phyloP scores from a whole-genome alignment of 1,140 invertebrate species.

The Cydia strobilella region DNA sequence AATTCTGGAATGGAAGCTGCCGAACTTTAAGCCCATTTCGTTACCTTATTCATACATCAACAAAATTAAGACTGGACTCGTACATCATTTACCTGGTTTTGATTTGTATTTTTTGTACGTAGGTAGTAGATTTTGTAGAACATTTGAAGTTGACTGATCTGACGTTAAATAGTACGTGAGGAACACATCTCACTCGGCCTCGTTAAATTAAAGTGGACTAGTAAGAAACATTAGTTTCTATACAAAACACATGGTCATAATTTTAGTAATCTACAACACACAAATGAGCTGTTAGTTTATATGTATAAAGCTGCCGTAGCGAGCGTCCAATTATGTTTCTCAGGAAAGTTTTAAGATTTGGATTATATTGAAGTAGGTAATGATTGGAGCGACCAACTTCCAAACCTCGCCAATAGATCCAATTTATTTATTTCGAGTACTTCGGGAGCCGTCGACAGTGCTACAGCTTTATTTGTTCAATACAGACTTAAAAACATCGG shows the following conservation, averaged over 20 bases:
- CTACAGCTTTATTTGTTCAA: slow-evolving; percentile 47
- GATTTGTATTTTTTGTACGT: too few species aligned
- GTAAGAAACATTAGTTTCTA: too few species aligned
- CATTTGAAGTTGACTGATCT: too few species aligned
- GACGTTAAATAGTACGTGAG: too few species aligned
- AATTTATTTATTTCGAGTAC: slow-evolving; percentile 50
- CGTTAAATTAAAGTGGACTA: too few species aligned
- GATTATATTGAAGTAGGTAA: slow-evolving; percentile 30
- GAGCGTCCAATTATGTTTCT: slow-evolving; percentile 27
- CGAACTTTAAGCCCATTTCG: too few species aligned
- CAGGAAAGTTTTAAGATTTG: slow-evolving; percentile 25
- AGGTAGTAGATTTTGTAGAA: too few species aligned
- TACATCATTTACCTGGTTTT: too few species aligned
- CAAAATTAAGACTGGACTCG: too few species aligned
- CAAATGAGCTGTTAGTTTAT: neutral
- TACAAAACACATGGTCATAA: neutral
- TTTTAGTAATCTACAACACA: neutral
- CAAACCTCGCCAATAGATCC: slow-evolving; percentile 46
- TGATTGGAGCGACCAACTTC: slow-evolving; percentile 43
- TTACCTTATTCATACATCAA: too few species aligned
- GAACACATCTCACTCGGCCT: too few species aligned
- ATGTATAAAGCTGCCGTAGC: neutral
- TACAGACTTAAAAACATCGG: slow-evolving; percentile 36
- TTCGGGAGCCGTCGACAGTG: slow-evolving; percentile 41
- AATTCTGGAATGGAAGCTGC: too few species aligned